phyloP scores from a whole-genome alignment of 2,113 vertebrate genomes.

The Neofelis nebulosa region DNA sequence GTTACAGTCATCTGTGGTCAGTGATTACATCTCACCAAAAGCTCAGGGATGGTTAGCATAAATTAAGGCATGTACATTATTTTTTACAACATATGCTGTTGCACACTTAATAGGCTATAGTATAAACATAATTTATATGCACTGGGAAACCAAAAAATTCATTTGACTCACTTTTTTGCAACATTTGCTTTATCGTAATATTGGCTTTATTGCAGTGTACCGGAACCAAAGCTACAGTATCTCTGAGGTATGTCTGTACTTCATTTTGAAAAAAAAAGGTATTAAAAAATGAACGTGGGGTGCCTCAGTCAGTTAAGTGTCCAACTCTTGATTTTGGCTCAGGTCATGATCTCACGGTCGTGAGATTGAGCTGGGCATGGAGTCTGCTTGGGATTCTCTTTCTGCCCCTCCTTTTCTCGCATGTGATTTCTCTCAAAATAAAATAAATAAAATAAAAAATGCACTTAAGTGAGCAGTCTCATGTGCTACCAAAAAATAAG shows the following conservation, averaged over 20 bases:
- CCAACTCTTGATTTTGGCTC: no score
- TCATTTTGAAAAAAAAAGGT: neutral
- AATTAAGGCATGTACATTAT: neutral
- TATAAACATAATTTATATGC: neutral
- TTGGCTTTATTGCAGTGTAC: neutral
- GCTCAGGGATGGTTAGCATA: neutral
- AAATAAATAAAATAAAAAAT: neutral
- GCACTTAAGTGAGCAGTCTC: neutral
- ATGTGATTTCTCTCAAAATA: neutral
- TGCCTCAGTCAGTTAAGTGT: no score
- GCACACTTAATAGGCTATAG: neutral
- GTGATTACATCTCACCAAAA: neutral
- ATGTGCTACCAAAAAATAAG: neutral
- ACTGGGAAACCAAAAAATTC: neutral
- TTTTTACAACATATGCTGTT: neutral
- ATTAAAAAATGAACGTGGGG: neutral
- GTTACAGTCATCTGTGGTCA: neutral
- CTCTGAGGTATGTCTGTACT: neutral
- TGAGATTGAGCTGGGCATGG: no score
- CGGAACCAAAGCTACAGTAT: neutral
- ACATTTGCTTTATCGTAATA: neutral
- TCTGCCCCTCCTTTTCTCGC: no score
- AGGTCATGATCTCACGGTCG: no score
- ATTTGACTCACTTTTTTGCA: neutral
- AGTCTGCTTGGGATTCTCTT: no score